phyloP scores from a whole-genome alignment of 2,113 vertebrate genomes.

The Platichthys stellatus region DNA sequence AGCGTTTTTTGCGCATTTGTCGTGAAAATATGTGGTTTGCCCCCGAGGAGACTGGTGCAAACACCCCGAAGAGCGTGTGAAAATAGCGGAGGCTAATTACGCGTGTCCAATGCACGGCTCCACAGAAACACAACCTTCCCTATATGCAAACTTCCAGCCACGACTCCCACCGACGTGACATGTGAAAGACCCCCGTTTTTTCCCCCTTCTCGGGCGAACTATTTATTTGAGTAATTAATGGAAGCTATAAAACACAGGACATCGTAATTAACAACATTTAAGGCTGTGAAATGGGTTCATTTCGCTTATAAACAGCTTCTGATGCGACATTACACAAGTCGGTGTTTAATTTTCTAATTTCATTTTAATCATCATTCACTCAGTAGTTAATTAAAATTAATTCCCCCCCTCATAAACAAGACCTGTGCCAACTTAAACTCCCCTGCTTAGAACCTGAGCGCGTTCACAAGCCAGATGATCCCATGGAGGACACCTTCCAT shows the following conservation, averaged over 20 bases:
- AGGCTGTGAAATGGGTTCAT: slow-evolving; percentile 42
- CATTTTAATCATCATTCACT: slow-evolving; percentile 59
- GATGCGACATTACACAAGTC: slow-evolving; percentile 38
- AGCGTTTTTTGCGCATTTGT: slow-evolving; percentile 39
- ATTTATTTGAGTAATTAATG: slow-evolving; percentile 63
- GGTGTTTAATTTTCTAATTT: slow-evolving; percentile 60
- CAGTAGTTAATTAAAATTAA: slow-evolving; percentile 67
- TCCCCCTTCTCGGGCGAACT: slow-evolving; percentile 42
- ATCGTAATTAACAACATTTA: slow-evolving; percentile 45
- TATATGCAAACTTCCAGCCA: slow-evolving; percentile 60
- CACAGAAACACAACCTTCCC: slow-evolving; percentile 54
- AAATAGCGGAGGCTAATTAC: slow-evolving; percentile 75
- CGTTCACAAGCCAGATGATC: slow-evolving; percentile 42
- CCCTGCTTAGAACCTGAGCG: slow-evolving; percentile 41
- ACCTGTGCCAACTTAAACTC: slow-evolving; percentile 58
- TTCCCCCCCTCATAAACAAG: slow-evolving; percentile 64
- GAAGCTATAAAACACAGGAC: slow-evolving; percentile 31
- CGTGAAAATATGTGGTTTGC: slow-evolving; percentile 69
- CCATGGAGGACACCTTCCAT: slow-evolving; percentile 28
- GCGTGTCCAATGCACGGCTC: slow-evolving; percentile 72
- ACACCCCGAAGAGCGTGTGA: slow-evolving; percentile 74
- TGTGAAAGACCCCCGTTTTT: slow-evolving; percentile 21
- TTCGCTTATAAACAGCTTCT: slow-evolving; percentile 25
- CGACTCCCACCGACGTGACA: slow-evolving; percentile 40
- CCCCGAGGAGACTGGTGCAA: slow-evolving; percentile 74